Evolutionary conservation across 2,888 invertebrate species (phyloP).

Genomic region (Xestia rhomboidea): DNA sequence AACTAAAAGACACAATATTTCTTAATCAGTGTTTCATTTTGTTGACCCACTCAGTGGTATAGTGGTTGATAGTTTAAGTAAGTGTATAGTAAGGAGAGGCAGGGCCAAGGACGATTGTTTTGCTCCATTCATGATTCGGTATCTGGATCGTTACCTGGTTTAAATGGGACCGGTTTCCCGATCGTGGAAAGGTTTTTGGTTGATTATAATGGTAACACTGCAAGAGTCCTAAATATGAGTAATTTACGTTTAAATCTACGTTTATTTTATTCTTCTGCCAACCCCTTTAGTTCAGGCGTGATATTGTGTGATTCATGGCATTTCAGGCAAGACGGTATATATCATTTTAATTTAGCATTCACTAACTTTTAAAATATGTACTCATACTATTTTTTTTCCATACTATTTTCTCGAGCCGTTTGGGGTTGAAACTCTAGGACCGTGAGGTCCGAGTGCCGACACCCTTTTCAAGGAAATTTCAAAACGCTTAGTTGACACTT

Average conservation of each 20-base stretch:
- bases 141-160: background rate
- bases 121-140: background rate
- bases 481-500: too few relatives aligned
- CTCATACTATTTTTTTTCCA: too few relatives aligned
- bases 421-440: too few relatives aligned
- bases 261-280: background rate
- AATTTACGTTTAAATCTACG: background rate
- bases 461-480: too few relatives aligned
- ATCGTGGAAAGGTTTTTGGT: background rate
- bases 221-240: background rate
- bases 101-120: background rate
- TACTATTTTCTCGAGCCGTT: too few relatives aligned
- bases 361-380: too few relatives aligned
- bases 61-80: background rate
- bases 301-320: background rate
- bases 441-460: too few relatives aligned
- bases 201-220: background rate
- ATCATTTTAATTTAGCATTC: background rate
- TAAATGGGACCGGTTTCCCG: background rate
- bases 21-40: background rate
- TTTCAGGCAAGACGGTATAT: background rate
- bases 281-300: background rate
- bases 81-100: too few relatives aligned
- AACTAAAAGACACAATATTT: background rate
- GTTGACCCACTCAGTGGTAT: background rate